These are phyloP conservation scores for Copidosoma floridanum DNA, from an alignment of 1,140 invertebrate genomes.

Conservation along the genomic window DNA sequence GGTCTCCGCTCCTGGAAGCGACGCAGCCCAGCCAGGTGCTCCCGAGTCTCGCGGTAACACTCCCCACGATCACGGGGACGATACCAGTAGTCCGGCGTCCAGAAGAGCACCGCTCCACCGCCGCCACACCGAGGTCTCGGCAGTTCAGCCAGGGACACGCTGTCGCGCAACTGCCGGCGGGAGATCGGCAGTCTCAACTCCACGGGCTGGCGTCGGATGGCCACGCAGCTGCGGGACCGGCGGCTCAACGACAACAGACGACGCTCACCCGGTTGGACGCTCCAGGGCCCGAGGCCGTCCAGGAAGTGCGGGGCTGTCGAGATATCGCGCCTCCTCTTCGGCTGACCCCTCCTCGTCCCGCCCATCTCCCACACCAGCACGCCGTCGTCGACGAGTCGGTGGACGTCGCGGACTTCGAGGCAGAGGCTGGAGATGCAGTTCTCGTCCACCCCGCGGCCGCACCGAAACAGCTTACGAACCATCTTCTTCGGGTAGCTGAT, in stretches of 20 bases:
- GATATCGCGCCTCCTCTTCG: constrained; percentile 47
- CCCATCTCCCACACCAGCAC: constrained; percentile 45
- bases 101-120: constrained; percentile 53
- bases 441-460: constrained; percentile 54
- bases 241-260: constrained; percentile 46
- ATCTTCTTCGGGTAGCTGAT: background rate
- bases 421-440: constrained; percentile 53
- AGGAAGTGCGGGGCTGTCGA: constrained; percentile 52
- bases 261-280: constrained; percentile 51
- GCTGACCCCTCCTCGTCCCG: background rate
- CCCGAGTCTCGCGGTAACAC: constrained; percentile 52
- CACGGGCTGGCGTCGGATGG: constrained; percentile 39
- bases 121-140: constrained; percentile 15
- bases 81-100: constrained; percentile 62
- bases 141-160: constrained; percentile 49
- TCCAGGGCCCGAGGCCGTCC: constrained; percentile 56
- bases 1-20: constrained; percentile 2
- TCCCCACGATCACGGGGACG: constrained; percentile 50
- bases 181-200: constrained; percentile 51
- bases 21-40: constrained; percentile 46
- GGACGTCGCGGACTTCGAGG: constrained; percentile 33
- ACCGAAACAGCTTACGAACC: constrained; percentile 43
- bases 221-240: constrained; percentile 48
- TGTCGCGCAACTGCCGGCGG: constrained; percentile 48
- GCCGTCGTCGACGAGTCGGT: constrained; percentile 41